Evolutionary conservation across 2,797 vertebrate species (phyloP).

Genomic region (Amazona ochrocephala): DNA sequence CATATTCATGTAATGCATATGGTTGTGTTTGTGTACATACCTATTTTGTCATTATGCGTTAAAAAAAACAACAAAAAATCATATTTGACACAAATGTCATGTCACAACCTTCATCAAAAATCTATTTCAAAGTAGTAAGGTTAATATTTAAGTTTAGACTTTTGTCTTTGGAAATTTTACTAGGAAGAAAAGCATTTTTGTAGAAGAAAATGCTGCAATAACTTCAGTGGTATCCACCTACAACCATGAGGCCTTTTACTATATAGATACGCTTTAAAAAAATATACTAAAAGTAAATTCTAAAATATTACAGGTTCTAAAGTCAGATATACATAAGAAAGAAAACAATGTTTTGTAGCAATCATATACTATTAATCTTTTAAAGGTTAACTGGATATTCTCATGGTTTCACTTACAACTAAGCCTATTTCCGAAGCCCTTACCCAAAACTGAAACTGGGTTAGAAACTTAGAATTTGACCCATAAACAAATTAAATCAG

Average conservation of each 20-base stretch:
- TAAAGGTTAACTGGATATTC: not conserved
- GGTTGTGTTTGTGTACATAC: constrained; percentile 60
- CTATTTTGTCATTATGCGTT: not conserved
- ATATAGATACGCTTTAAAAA: not conserved
- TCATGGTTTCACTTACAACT: not conserved
- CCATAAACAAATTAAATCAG: not conserved
- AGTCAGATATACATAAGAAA: not conserved
- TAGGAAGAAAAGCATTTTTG: constrained; percentile 1
- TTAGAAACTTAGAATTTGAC: not conserved
- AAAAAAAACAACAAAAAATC: not conserved
- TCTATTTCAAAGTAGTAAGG: not conserved
- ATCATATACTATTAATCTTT: not conserved
- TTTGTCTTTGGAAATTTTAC: not conserved
- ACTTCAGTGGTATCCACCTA: not conserved
- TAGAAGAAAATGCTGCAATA: not conserved
- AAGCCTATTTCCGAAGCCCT: not conserved
- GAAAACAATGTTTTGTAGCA: not conserved
- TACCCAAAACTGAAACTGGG: not conserved
- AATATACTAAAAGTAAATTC: not conserved
- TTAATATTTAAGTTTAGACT: not conserved
- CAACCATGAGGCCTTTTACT: not conserved
- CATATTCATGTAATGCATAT: not conserved
- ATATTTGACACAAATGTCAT: not conserved
- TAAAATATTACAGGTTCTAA: not conserved
- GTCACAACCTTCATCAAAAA: constrained; percentile 40